Evolutionary conservation across 2,797 vertebrate genomes (phyloP).

Genomic region (Spinus olivaceus): DNA sequence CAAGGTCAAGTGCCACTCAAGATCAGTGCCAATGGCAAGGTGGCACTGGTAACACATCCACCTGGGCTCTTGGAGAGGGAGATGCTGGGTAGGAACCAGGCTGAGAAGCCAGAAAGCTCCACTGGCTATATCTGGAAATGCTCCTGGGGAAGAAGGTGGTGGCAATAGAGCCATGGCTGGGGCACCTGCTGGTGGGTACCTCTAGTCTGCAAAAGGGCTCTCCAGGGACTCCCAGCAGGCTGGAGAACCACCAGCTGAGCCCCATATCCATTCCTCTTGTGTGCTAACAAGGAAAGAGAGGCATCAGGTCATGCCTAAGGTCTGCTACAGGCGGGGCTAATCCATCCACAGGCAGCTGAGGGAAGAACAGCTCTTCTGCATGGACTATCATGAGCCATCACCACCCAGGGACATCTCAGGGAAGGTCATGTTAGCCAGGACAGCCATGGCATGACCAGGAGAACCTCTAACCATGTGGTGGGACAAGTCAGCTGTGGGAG

Average conservation of each 20-base stretch:
- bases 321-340: neutral
- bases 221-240: neutral
- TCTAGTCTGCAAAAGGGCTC: neutral
- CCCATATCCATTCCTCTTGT: neutral
- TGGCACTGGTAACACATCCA: rapidly evolving
- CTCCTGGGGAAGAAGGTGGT: neutral
- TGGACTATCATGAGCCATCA: neutral
- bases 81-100: neutral
- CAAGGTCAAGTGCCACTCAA: neutral
- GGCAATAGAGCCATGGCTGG: neutral
- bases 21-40: neutral
- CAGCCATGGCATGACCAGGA: neutral
- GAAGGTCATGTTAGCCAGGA: neutral
- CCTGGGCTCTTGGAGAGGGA: neutral
- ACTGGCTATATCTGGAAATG: neutral
- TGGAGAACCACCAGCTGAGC: neutral
- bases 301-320: neutral
- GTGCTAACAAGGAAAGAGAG: neutral
- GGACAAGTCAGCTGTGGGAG: neutral
- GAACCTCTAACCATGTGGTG: neutral
- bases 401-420: neutral
- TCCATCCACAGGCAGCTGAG: neutral
- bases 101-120: neutral
- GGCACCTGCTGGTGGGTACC: neutral
- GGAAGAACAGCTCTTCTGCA: neutral